A percentile compares a stretch with the other conserved stretches of the same genome.
Evolutionary conservation across 2,888 invertebrate species (phyloP).

Genomic region (Morinoia aosen): DNA sequence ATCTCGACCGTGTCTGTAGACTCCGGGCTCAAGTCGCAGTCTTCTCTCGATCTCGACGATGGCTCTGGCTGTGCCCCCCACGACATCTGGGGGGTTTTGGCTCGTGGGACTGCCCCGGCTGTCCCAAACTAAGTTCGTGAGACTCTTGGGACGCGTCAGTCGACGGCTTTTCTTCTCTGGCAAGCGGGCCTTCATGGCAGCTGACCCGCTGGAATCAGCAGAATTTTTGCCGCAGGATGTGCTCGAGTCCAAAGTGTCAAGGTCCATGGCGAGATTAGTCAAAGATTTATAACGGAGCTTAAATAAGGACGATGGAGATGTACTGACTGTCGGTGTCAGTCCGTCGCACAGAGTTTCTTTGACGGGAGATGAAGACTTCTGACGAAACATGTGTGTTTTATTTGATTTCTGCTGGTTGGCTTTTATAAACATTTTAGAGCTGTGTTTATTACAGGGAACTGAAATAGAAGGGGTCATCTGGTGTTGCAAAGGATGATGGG

Average conservation of each 20-base stretch:
- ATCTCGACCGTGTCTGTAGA: slow-evolving; percentile 75
- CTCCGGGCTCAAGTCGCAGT: slow-evolving; percentile 71
- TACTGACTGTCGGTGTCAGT: slow-evolving; percentile 52
- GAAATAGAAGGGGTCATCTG: slow-evolving; percentile 44
- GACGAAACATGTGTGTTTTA: slow-evolving; percentile 79
- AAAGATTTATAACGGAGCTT: slow-evolving; percentile 78
- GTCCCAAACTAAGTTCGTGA: slow-evolving; percentile 83
- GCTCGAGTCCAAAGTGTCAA: slow-evolving; percentile 89
- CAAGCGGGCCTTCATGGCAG: slow-evolving; percentile 73
- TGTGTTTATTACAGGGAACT: slow-evolving; percentile 15
- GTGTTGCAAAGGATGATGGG: slow-evolving; percentile 55
- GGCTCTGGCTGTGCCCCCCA: slow-evolving; percentile 58
- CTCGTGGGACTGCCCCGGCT: slow-evolving; percentile 68
- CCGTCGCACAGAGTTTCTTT: slow-evolving; percentile 72
- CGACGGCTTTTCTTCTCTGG: slow-evolving; percentile 85
- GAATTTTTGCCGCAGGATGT: slow-evolving; percentile 90
- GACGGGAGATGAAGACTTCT: slow-evolving; percentile 81
- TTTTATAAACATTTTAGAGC: slow-evolving; percentile 82
- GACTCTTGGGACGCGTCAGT: slow-evolving; percentile 85
- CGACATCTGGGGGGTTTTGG: slow-evolving; percentile 71
- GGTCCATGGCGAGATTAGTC: slow-evolving; percentile 75
- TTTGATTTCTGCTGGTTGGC: slow-evolving; percentile 77
- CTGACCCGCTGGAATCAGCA: slow-evolving; percentile 80
- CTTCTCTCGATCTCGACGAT: slow-evolving; percentile 64
- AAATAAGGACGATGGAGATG: slow-evolving; percentile 81